phyloP scores from a whole-genome alignment of 2,797 vertebrate species.

The Tauraco hartlaubi region DNA sequence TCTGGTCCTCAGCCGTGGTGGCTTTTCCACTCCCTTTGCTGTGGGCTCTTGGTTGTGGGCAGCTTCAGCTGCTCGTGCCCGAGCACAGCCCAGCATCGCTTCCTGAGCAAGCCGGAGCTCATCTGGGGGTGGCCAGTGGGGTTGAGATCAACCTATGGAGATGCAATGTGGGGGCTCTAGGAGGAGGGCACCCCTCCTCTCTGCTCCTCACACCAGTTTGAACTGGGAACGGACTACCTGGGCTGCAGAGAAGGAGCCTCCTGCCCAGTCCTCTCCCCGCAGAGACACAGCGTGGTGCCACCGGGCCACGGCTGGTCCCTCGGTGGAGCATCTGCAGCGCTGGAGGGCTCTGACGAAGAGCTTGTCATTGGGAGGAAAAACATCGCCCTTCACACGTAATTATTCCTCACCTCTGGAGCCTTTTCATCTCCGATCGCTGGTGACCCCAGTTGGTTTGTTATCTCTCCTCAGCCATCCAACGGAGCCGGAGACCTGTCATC shows the following conservation, averaged over 20 bases:
- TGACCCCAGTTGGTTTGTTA: slow-evolving; percentile 22
- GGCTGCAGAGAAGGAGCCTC: background rate
- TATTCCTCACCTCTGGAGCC: background rate
- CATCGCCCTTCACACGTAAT: background rate
- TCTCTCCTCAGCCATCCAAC: slow-evolving; percentile 26
- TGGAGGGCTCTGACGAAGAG: background rate
- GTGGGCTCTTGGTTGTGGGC: background rate
- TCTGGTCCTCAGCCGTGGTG: background rate
- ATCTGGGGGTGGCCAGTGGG: rapidly evolving
- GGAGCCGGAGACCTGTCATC: background rate
- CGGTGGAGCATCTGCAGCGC: rapidly evolving
- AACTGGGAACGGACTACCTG: background rate
- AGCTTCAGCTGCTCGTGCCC: background rate
- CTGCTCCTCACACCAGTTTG: background rate
- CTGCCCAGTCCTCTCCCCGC: rapidly evolving
- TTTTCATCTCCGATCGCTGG: background rate
- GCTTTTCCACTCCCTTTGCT: background rate
- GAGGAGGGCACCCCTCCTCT: rapidly evolving
- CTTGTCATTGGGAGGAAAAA: background rate
- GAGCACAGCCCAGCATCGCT: background rate
- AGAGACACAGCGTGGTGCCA: rapidly evolving
- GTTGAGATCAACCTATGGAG: background rate
- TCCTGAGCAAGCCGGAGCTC: background rate
- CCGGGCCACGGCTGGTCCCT: rapidly evolving
- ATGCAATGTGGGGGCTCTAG: background rate